A percentile compares a stretch with the other conserved stretches of the same genome.
phyloP scores from a whole-genome alignment of 2,797 vertebrate species.

The Epinephelus coioides region DNA sequence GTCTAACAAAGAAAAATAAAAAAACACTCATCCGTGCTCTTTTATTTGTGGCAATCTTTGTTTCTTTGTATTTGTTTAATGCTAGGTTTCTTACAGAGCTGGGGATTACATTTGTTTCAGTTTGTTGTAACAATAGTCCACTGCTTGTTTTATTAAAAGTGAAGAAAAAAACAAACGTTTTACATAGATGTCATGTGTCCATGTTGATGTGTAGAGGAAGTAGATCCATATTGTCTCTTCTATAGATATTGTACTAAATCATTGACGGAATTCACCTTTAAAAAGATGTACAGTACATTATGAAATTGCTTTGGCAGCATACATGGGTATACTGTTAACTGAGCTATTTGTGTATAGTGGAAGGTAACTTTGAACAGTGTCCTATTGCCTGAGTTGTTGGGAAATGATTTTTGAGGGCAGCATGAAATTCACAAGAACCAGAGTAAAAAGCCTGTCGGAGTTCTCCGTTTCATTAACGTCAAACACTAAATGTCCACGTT shows the following conservation, averaged over 20 bases:
- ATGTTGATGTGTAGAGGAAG: conserved; percentile 91
- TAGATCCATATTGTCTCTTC: conserved; percentile 89
- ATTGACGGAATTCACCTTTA: conserved; percentile 84
- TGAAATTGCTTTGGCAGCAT: conserved; percentile 86
- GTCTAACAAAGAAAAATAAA: conserved; percentile 73
- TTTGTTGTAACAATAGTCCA: conserved; percentile 84
- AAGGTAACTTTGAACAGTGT: conserved; percentile 88
- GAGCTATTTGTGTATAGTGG: conserved; percentile 90
- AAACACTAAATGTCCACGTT: conserved; percentile 56
- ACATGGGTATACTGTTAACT: conserved; percentile 83
- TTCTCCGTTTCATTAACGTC: conserved; percentile 56
- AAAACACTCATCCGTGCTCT: conserved; percentile 71
- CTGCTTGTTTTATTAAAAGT: conserved; percentile 87
- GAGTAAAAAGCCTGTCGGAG: conserved; percentile 61
- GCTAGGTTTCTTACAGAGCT: conserved; percentile 86
- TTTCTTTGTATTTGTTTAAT: conserved; percentile 78
- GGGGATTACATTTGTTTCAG: conserved; percentile 81
- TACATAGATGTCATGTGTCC: conserved; percentile 91
- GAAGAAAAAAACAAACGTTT: conserved; percentile 78
- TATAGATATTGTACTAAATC: conserved; percentile 92
- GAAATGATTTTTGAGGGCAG: conserved; percentile 79
- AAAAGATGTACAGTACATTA: conserved; percentile 86
- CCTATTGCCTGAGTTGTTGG: conserved; percentile 78
- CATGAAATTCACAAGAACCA: conserved; percentile 75
- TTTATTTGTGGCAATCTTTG: conserved; percentile 69